A percentile compares a stretch with the other conserved stretches of the same genome.
Conservation (phyloP, 53 echinoderm and acorn worm species). For the Hippasteria phrygiana region DNA sequence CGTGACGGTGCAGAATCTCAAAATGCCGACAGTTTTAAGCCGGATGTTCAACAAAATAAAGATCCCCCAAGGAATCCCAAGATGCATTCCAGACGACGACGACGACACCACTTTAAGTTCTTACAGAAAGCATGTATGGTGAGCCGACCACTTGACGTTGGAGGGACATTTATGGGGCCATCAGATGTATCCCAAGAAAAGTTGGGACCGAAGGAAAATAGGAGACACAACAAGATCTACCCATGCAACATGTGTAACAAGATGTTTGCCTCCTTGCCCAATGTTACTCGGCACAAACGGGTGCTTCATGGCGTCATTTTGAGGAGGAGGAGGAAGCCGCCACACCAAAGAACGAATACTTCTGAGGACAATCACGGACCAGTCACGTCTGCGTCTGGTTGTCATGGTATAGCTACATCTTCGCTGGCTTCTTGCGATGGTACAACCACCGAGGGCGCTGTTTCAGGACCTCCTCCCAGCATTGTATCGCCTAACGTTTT, state of each 20-base stretch:
- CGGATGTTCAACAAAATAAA: background rate
- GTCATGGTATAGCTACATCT: background rate
- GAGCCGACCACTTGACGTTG: background rate
- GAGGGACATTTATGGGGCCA: background rate
- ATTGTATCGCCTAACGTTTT: background rate
- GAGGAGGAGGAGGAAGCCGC: slow-evolving; percentile 10
- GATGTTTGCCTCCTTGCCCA: slow-evolving; percentile 73
- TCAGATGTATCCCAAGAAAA: background rate
- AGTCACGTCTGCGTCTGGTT: background rate
- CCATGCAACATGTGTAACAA: slow-evolving; percentile 73
- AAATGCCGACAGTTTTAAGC: no score
- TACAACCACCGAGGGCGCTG: background rate
- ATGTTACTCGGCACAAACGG: slow-evolving; percentile 75
- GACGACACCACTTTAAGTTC: background rate
- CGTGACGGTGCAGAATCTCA: background rate
- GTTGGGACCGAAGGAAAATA: background rate
- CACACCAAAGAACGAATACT: no score
- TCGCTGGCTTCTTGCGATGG: background rate
- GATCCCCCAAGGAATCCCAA: background rate
- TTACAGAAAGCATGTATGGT: background rate
- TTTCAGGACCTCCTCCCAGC: no score
- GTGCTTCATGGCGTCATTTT: slow-evolving; percentile 49
- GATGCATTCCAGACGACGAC: background rate
- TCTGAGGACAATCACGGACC: background rate
- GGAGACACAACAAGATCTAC: slow-evolving; percentile 65